A percentile compares a stretch with the other conserved stretches of the same genome.
Evolutionary conservation across 1,140 invertebrate genomes (phyloP).

Genomic region (Meloidogyne hapla): DNA sequence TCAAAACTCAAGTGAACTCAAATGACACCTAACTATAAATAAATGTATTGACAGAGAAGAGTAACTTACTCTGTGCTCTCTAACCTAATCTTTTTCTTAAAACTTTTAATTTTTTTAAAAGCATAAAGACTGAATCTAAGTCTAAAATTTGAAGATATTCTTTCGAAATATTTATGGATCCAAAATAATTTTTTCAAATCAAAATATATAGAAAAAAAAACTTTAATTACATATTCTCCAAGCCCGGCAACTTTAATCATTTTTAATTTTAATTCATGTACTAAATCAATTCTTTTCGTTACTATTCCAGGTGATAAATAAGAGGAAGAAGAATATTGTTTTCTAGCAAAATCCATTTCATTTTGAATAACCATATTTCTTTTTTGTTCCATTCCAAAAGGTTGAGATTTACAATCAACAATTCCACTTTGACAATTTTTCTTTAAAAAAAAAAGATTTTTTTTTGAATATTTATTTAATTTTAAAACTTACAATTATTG

Average conservation of each 20-base stretch:
- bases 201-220: background rate
- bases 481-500: conserved; percentile 24
- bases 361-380: conserved; percentile 36
- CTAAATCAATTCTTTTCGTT: conserved; percentile 47
- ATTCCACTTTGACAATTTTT: conserved; percentile 39
- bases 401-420: conserved; percentile 38
- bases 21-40: no score
- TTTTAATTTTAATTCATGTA: conserved; percentile 41
- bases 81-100: no score
- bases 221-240: conserved; percentile 37
- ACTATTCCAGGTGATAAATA: conserved; percentile 31
- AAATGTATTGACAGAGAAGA: no score
- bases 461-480: background rate
- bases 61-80: no score
- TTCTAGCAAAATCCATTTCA: conserved; percentile 40
- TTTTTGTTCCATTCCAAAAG: conserved; percentile 35
- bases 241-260: conserved; percentile 45
- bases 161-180: no score
- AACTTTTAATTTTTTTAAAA: no score
- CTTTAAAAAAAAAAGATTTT: conserved; percentile 17
- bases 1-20: no score
- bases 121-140: no score
- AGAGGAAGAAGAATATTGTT: conserved; percentile 8
- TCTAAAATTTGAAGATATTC: no score
- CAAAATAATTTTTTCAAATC: background rate